Evolutionary conservation across 2,113 vertebrate species (phyloP).

Genomic region (Caranx melampygus): DNA sequence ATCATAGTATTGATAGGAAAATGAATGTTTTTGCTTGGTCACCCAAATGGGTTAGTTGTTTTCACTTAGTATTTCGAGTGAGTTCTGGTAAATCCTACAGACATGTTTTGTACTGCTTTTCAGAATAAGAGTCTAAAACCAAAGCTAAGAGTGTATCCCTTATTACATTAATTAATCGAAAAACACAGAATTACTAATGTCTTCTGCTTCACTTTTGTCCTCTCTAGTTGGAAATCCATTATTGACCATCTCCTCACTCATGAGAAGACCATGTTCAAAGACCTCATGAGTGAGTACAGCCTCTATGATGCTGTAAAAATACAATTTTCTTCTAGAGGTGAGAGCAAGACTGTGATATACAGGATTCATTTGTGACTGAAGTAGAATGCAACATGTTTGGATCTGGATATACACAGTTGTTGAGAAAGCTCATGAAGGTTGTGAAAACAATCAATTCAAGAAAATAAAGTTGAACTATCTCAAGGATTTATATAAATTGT

Average conservation of each 20-base stretch:
- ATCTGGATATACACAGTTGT: background rate
- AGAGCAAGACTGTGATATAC: background rate
- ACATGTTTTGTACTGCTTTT: background rate
- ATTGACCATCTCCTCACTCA: conserved; percentile 97
- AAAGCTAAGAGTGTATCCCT: background rate
- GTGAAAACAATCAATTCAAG: background rate
- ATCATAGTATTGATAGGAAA: too few relatives aligned
- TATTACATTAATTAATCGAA: background rate
- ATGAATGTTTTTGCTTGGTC: too few relatives aligned
- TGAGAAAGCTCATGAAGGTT: too few relatives aligned
- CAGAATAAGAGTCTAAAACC: background rate
- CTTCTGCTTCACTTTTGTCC: conserved; percentile 11
- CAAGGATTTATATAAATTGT: background rate
- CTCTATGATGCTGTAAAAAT: background rate
- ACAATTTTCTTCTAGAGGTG: background rate
- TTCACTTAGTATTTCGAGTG: too few relatives aligned
- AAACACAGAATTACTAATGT: background rate
- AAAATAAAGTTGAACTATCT: background rate
- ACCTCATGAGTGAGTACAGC: conserved; percentile 96
- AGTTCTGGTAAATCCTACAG: background rate
- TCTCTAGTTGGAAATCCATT: conserved; percentile 93
- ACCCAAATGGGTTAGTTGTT: too few relatives aligned
- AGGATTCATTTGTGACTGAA: background rate
- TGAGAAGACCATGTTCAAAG: conserved; percentile 99
- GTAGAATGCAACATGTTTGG: background rate